phyloP scores from a whole-genome alignment of 2,888 invertebrate genomes.

The Amaurobius ferox region DNA sequence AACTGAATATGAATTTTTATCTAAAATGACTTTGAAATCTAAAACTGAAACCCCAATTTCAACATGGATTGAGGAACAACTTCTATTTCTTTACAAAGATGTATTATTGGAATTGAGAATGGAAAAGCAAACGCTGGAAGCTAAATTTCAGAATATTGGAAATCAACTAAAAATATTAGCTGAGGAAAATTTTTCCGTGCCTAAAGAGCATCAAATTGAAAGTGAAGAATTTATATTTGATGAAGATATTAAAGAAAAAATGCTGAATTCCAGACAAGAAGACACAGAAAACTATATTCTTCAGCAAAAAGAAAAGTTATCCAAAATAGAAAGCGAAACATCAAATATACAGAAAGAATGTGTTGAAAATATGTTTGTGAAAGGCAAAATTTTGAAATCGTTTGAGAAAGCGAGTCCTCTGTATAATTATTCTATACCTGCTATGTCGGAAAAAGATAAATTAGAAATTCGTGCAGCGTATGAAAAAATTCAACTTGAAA shows the following conservation, averaged over 20 bases:
- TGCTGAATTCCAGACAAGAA: background rate
- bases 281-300: background rate
- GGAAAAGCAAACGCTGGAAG: background rate
- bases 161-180: constrained; percentile 5
- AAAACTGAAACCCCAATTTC: background rate
- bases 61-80: background rate
- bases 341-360: constrained; percentile 20
- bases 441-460: background rate
- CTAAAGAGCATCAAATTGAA: constrained; percentile 15
- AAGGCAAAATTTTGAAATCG: constrained; percentile 27
- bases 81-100: background rate
- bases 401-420: background rate
- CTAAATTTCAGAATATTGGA: background rate
- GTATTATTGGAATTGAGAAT: background rate
- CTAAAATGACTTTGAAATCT: background rate
- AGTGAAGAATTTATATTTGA: constrained; percentile 44
- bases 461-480: background rate
- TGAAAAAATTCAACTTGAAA: constrained; percentile 7
- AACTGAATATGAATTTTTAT: background rate
- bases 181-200: constrained; percentile 10
- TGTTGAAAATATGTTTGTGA: constrained; percentile 19
- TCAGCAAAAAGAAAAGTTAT: background rate
- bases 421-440: constrained; percentile 34
- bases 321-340: background rate
- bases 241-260: constrained; percentile 13